Evolutionary conservation across 2,113 vertebrate genomes (phyloP).

Genomic region (Carollia perspicillata): DNA sequence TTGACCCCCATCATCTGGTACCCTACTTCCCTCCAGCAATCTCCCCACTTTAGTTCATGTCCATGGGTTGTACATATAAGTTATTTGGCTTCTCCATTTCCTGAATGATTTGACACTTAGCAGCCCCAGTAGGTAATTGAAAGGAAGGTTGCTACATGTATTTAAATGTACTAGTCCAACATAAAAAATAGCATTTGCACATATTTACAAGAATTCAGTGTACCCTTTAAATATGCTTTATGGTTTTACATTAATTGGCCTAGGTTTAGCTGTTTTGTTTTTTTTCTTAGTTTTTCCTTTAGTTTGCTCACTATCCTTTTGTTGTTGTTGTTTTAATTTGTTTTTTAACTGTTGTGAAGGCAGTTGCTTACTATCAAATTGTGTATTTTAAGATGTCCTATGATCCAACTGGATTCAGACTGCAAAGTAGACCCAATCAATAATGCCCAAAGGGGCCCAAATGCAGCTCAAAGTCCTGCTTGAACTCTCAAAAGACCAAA

Average conservation of each 20-base stretch:
- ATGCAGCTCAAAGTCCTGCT: background rate
- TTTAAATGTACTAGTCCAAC: slow-evolving; percentile 62
- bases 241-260: background rate
- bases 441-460: background rate
- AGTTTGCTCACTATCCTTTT: background rate
- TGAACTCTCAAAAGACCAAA: background rate
- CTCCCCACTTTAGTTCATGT: too few species aligned
- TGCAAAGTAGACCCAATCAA: background rate
- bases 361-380: background rate
- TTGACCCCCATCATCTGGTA: too few species aligned
- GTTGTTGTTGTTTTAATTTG: background rate
- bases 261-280: background rate
- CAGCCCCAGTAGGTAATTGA: background rate
- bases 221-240: background rate
- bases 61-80: too few species aligned
- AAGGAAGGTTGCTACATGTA: slow-evolving; percentile 60
- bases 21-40: too few species aligned
- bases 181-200: slow-evolving; percentile 49
- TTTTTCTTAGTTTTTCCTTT: background rate
- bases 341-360: background rate
- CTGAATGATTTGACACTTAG: slow-evolving; percentile 71
- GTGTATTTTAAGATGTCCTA: background rate
- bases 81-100: background rate
- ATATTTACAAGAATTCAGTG: slow-evolving; percentile 57
- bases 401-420: background rate